These are phyloP conservation scores for Hydrozoanthus tunicans DNA, from an alignment of 64 coral and sea anemone species.

Conservation along the genomic window DNA sequence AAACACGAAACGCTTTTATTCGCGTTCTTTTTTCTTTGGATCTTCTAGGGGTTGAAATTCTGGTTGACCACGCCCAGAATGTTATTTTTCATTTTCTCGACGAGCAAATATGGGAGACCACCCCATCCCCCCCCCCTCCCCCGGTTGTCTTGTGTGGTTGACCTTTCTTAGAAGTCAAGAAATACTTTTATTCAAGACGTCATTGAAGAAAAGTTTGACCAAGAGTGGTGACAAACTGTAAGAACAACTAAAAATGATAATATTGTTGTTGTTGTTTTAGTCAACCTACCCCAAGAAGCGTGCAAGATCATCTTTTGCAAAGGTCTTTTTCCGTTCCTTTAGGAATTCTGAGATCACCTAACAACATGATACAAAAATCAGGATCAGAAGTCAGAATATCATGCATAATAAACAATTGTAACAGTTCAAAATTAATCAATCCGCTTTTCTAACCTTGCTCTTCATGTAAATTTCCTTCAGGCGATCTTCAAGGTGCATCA, in stretches of 20 bases:
- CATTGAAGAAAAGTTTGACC: neutral
- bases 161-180: too few species aligned
- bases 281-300: constrained; percentile 41
- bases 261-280: neutral
- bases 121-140: too few species aligned
- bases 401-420: neutral
- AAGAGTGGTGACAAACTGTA: neutral
- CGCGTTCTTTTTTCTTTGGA: too few species aligned
- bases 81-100: too few species aligned
- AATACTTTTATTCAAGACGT: neutral
- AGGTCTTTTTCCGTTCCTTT: constrained; percentile 22
- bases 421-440: neutral
- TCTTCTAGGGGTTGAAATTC: too few species aligned
- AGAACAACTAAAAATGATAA: neutral
- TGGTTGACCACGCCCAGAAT: too few species aligned
- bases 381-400: neutral
- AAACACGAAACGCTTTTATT: too few species aligned
- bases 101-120: too few species aligned
- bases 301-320: constrained; percentile 41
- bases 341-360: constrained; percentile 53
- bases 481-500: constrained; percentile 98
- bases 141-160: too few species aligned
- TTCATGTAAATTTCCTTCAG: constrained; percentile 96
- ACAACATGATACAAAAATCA: neutral
- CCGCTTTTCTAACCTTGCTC: constrained; percentile 72